A percentile compares a stretch with the other conserved stretches of the same genome.
Evolutionary conservation across 2,797 vertebrate species (phyloP).

Genomic region (Hipposideros larvatus): DNA sequence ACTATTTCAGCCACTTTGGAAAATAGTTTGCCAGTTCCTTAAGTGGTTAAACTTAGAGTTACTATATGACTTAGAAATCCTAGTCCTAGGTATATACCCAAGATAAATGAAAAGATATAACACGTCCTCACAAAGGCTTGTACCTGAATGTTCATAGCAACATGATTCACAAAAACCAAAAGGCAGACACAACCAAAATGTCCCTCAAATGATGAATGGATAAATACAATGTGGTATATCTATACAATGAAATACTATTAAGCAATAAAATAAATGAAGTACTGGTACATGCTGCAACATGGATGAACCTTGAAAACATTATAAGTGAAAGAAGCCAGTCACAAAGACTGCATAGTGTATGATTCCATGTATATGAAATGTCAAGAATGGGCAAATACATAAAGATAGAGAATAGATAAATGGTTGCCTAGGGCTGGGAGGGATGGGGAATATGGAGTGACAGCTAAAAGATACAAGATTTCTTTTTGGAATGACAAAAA

Average conservation of each 20-base stretch:
- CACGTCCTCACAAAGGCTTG: not conserved
- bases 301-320: conserved; percentile 29
- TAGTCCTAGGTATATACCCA: not conserved
- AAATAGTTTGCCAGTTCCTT: not conserved
- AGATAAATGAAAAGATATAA: conserved; percentile 27
- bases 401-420: not conserved
- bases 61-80: not conserved
- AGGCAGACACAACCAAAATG: not conserved
- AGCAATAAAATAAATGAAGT: not conserved
- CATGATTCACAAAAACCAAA: conserved; percentile 6
- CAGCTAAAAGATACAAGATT: not conserved
- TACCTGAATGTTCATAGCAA: conserved; percentile 8
- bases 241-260: not conserved
- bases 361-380: not conserved
- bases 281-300: not conserved
- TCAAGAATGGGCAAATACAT: conserved; percentile 1
- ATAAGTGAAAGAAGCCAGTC: conserved; percentile 3
- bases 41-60: not conserved
- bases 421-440: not conserved
- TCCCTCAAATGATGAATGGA: not conserved
- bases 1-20: conserved; percentile 13
- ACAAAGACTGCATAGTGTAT: not conserved
- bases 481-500: conserved; percentile 27
- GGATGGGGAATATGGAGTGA: not conserved
- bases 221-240: conserved; percentile 1